A percentile compares a stretch with the other conserved stretches of the same genome.
phyloP scores from a whole-genome alignment of 2,113 vertebrate genomes.

The Macrotis lagotis region DNA sequence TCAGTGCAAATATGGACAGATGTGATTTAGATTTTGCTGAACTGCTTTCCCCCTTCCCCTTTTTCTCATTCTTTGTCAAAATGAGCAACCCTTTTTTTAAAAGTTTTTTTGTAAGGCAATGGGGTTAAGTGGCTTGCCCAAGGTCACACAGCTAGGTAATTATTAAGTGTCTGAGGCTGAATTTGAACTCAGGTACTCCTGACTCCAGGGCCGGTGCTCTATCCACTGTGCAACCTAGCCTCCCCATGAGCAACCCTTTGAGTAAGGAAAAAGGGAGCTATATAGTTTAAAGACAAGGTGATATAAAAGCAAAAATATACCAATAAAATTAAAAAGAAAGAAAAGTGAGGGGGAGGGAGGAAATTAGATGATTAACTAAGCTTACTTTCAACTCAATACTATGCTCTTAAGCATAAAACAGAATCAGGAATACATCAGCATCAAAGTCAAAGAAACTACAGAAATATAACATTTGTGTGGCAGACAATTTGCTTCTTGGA shows the following conservation, averaged over 20 bases:
- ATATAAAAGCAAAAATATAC: neutral
- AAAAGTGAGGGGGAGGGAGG: neutral
- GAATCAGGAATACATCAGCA: neutral
- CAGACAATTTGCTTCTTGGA: neutral
- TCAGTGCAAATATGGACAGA: neutral
- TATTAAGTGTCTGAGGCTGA: no score
- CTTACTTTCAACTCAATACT: neutral
- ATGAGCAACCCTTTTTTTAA: neutral
- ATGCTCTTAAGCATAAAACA: neutral
- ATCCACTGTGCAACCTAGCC: no score
- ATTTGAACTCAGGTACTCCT: no score
- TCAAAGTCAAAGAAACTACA: neutral
- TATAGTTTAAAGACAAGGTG: neutral
- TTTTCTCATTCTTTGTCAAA: neutral
- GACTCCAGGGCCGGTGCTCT: no score
- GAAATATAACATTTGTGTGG: neutral
- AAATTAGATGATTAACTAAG: neutral
- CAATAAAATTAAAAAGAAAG: neutral
- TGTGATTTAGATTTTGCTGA: neutral
- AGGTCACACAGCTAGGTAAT: no score
- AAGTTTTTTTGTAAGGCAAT: no score
- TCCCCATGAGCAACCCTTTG: neutral
- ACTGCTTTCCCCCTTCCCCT: neutral
- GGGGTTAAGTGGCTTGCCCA: no score
- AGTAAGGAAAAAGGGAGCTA: neutral